phyloP scores from a whole-genome alignment of 2,888 invertebrate genomes.

The Chrysotoxum bicinctum region DNA sequence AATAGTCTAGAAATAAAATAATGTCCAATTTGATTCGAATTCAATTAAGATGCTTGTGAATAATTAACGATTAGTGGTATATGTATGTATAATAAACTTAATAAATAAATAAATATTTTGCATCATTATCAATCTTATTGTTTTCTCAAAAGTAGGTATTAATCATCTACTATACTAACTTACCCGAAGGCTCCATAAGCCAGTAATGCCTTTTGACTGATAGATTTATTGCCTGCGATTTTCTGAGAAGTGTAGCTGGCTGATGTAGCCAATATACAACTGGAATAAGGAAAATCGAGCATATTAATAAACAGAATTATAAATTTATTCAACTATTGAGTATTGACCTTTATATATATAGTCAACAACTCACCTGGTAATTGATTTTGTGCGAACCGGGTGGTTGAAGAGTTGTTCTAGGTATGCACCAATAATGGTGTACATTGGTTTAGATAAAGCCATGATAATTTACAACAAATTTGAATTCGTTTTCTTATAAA shows the following conservation, averaged over 20 bases:
- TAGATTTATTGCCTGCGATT: constrained; percentile 85
- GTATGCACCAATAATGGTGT: constrained; percentile 87
- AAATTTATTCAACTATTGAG: constrained; percentile 26
- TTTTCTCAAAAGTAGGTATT: no score
- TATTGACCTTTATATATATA: background rate
- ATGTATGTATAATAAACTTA: background rate
- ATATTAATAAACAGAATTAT: background rate
- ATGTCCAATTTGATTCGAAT: no score
- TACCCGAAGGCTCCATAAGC: constrained; percentile 91
- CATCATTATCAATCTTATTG: background rate
- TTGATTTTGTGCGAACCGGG: constrained; percentile 90
- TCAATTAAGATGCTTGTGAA: background rate
- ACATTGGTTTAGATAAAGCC: constrained; percentile 85
- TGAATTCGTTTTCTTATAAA: background rate
- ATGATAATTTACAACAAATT: constrained; percentile 72
- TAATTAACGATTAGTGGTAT: no score
- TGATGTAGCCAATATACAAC: constrained; percentile 87
- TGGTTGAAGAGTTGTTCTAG: constrained; percentile 88
- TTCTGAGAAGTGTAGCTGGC: constrained; percentile 89
- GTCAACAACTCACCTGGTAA: constrained; percentile 86
- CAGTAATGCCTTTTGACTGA: constrained; percentile 86
- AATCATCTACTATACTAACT: background rate
- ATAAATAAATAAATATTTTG: no score
- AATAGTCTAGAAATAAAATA: constrained; percentile 83
- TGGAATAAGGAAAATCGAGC: constrained; percentile 80